These are phyloP conservation scores for Megatriorchis doriae DNA, from an alignment of 2,113 vertebrate species.

Conservation along the genomic window DNA sequence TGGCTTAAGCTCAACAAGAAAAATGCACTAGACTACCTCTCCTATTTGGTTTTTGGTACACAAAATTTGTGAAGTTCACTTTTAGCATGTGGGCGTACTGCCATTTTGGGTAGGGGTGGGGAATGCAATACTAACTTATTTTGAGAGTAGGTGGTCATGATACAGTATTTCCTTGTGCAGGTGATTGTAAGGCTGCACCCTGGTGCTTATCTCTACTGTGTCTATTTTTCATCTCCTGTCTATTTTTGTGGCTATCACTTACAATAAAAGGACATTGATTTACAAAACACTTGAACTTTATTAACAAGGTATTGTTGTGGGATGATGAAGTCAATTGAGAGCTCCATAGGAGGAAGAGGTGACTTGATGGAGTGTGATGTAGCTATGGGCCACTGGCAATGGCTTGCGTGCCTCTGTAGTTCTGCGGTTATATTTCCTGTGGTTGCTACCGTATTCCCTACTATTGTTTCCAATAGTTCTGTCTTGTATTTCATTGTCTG, in stretches of 20 bases:
- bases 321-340: neutral
- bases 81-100: neutral
- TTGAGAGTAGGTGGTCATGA: neutral
- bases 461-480: neutral
- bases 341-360: neutral
- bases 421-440: neutral
- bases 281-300: slow-evolving; percentile 17
- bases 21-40: neutral
- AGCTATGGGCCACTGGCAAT: neutral
- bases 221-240: neutral
- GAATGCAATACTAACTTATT: neutral
- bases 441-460: neutral
- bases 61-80: neutral
- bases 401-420: neutral
- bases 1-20: neutral
- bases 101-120: neutral
- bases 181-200: neutral
- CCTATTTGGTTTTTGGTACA: neutral
- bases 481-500: neutral
- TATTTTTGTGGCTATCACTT: slow-evolving; percentile 34
- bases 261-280: slow-evolving; percentile 14
- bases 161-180: neutral
- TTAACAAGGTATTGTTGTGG: slow-evolving; percentile 1
- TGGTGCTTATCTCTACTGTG: neutral
- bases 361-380: neutral